These are phyloP conservation scores for Ascaphus truei DNA, from an alignment of 2,113 vertebrate species.

Conservation along the genomic window DNA sequence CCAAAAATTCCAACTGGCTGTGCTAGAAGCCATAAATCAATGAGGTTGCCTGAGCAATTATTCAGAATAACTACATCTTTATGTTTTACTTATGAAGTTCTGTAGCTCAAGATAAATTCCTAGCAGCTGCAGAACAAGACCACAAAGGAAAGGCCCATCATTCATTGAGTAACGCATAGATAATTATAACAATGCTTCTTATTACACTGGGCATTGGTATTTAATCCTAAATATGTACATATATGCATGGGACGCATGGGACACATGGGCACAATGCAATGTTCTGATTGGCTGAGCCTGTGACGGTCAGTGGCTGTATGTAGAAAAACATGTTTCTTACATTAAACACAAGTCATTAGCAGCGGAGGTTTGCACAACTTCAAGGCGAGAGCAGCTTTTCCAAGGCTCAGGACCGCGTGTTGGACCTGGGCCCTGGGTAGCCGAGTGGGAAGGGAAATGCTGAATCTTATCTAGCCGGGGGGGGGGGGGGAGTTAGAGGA, in stretches of 20 bases:
- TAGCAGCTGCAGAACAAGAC: slow-evolving; percentile 20
- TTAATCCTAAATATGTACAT: slow-evolving; percentile 14
- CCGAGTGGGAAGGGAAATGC: too few species aligned
- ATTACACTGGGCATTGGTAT: slow-evolving; percentile 1
- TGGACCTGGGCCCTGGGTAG: too few species aligned
- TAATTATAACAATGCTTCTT: slow-evolving; percentile 13
- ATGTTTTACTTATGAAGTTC: slow-evolving; percentile 29
- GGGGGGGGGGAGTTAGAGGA: too few species aligned
- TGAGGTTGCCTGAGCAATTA: slow-evolving; percentile 26
- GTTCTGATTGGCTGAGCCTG: slow-evolving; percentile 4
- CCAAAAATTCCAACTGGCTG: slow-evolving; percentile 1
- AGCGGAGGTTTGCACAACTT: slow-evolving; percentile 5
- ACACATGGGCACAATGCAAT: slow-evolving; percentile 5
- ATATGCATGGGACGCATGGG: background rate
- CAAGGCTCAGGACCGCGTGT: too few species aligned
- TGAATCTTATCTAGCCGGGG: too few species aligned
- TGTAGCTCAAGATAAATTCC: slow-evolving; percentile 21
- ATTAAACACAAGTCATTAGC: background rate
- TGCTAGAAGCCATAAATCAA: slow-evolving; percentile 14
- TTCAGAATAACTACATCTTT: slow-evolving; percentile 1
- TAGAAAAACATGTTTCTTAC: background rate
- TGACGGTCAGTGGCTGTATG: background rate
- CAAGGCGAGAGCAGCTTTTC: too few species aligned
- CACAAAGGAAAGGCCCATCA: slow-evolving; percentile 10
- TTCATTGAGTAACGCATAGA: slow-evolving; percentile 5